Base-by-base conservation (phyloP, 2,888 invertebrate species). In the Stomorhina lunata region DNA sequence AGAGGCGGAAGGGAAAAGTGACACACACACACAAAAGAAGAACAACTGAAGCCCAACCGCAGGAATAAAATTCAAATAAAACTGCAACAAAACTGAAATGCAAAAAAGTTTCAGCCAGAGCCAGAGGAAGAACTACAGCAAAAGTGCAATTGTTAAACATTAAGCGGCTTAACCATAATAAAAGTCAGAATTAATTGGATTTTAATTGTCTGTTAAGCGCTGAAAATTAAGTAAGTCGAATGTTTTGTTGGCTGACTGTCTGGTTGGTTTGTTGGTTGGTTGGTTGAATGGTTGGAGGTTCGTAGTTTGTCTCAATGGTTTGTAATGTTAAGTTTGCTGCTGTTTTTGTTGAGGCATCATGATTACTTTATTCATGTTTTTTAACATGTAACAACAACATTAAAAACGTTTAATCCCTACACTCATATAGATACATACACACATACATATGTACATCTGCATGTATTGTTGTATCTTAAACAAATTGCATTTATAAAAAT, bases 131-230 rank as follows among this genome's bases (percentile, higher is more conserved):
- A 63, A 55, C 63, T 45, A 57, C 20, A 71, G 63, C 20, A 80
- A 65, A 72, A 72, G 45, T 65, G 72, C 81, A 81, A 82, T 82
- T 82, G 82, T 82, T 82, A 76, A 82, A 82, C 85, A 85, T 84
- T 85, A 81, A 87, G 86, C 89, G 89, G 88, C 89, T 89, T 89
- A 89, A 81, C 86, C 89, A 89, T 89, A 90, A 90, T 90, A 90
- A 90, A 90, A 89, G 90, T 90, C 91, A 90, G 90, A 90, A 90
- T 90, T 90, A 90, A 90, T 90, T 90, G 90, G 90, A 90, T 90
- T 90, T 90, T 90, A 89, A 89, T 89, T 90, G 89, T 90, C 90
- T 89, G 89, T 90, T 89, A 89, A 89, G 85, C 84, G 84, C 79
- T 80, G 85, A 84, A 85, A 82, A 83, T 83, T 81, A 85, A 82